These are phyloP conservation scores for Characodon lateralis DNA, from an alignment of 2,797 vertebrate species.

Conservation along the genomic window DNA sequence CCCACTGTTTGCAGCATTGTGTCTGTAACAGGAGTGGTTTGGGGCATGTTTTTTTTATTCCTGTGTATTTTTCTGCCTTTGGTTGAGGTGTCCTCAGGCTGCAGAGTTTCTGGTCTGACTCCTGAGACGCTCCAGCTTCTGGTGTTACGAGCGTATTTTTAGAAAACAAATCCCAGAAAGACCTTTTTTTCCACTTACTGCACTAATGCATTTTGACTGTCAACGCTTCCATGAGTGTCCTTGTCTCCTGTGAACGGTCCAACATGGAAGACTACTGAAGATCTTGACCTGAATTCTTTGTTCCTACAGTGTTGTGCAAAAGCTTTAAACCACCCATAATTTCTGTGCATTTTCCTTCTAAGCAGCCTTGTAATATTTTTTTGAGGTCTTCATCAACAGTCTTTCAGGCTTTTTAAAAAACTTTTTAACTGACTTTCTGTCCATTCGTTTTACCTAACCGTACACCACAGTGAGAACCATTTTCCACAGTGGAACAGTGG, in stretches of 20 bases:
- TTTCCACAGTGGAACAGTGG: no score
- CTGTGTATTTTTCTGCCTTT: constrained; percentile 55
- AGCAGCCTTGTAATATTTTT: neutral
- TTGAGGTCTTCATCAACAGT: neutral
- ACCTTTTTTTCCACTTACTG: constrained; percentile 58
- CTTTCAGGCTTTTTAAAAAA: neutral
- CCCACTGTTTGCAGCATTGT: constrained; percentile 55
- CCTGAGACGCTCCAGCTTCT: constrained; percentile 45
- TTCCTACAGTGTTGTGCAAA: constrained; percentile 15
- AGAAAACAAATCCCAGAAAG: constrained; percentile 67
- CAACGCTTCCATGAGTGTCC: constrained; percentile 48
- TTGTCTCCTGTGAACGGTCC: constrained; percentile 35
- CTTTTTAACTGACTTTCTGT: neutral
- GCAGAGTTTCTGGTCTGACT: constrained; percentile 66
- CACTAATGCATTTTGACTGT: constrained; percentile 72
- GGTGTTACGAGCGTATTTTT: constrained; percentile 66
- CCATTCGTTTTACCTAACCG: neutral
- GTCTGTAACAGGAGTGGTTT: constrained; percentile 66
- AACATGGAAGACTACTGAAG: constrained; percentile 38
- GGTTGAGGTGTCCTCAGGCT: constrained; percentile 72
- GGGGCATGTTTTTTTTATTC: constrained; percentile 66
- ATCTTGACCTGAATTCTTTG: constrained; percentile 46
- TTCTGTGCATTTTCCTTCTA: constrained; percentile 22
- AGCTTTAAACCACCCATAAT: neutral
- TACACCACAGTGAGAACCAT: no score